phyloP scores from a whole-genome alignment of 2,888 invertebrate genomes.

The Bombyx huttoni region DNA sequence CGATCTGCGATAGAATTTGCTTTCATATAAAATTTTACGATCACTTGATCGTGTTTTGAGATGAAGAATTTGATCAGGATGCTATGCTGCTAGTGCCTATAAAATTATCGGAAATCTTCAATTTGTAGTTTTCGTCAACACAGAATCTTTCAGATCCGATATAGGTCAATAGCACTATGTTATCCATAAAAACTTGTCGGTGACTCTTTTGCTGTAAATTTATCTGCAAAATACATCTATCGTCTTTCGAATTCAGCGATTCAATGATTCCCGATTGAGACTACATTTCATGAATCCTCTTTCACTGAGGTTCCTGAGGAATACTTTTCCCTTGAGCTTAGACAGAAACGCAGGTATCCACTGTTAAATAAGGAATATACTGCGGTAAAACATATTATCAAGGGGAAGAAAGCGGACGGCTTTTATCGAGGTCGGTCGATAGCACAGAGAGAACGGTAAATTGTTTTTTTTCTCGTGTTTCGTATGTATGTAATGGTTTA shows the following conservation, averaged over 20 bases:
- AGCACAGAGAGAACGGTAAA: neutral
- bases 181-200: too few species aligned
- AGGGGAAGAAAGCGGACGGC: conserved; percentile 1
- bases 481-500: neutral
- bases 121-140: neutral
- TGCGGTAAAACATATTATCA: conserved; percentile 4
- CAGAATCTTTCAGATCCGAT: neutral
- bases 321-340: conserved; percentile 3
- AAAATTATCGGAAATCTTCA: neutral
- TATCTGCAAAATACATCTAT: neutral
- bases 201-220: neutral
- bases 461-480: neutral
- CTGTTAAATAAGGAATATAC: conserved; percentile 4
- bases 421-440: conserved; percentile 3
- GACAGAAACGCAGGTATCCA: conserved; percentile 1
- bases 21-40: conserved; percentile 44
- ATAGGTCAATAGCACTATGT: neutral
- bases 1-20: conserved; percentile 43
- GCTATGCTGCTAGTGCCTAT: conserved; percentile 6
- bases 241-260: neutral
- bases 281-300: neutral
- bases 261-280: neutral
- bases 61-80: conserved; percentile 19
- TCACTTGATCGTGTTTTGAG: conserved; percentile 23
- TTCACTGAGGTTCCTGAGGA: neutral